phyloP scores from a whole-genome alignment of 2,797 vertebrate genomes.

The Neostethus bicornis region DNA sequence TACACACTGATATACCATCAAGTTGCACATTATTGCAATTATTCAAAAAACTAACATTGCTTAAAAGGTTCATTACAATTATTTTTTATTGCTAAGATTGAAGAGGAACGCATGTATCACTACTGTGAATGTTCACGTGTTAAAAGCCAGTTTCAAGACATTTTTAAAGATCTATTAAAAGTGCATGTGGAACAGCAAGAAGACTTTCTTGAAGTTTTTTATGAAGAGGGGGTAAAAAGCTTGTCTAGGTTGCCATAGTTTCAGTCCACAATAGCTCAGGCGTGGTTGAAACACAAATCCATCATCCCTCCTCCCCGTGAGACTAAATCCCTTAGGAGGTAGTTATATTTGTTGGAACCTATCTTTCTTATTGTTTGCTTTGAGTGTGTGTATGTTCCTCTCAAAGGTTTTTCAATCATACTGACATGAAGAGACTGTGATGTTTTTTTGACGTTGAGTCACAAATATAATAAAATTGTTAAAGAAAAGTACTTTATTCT shows the following conservation, averaged over 20 bases:
- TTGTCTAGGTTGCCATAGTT: slow-evolving; percentile 35
- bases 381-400: slow-evolving; percentile 1
- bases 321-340: slow-evolving; percentile 7
- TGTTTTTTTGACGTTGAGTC: not conserved
- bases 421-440: not conserved
- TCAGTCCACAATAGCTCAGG: slow-evolving; percentile 51
- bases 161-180: slow-evolving; percentile 27
- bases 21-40: not conserved
- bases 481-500: too few relatives aligned
- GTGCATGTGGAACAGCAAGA: slow-evolving; percentile 41
- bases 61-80: not conserved
- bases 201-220: slow-evolving; percentile 60
- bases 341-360: slow-evolving; percentile 15
- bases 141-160: slow-evolving; percentile 27
- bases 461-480: too few relatives aligned
- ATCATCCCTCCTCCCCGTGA: slow-evolving; percentile 15
- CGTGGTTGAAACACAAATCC: slow-evolving; percentile 57
- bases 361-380: slow-evolving; percentile 16
- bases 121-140: not conserved
- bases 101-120: not conserved
- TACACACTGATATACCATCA: not conserved
- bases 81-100: not conserved
- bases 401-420: not conserved
- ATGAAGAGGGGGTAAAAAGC: slow-evolving; percentile 13
- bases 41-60: not conserved